Percentiles rank a stretch among this genome's conserved stretches.
These are phyloP conservation scores for Pentamera pediparva DNA, from an alignment of 53 echinoderm and acorn worm genomes.

Conservation along the genomic window DNA sequence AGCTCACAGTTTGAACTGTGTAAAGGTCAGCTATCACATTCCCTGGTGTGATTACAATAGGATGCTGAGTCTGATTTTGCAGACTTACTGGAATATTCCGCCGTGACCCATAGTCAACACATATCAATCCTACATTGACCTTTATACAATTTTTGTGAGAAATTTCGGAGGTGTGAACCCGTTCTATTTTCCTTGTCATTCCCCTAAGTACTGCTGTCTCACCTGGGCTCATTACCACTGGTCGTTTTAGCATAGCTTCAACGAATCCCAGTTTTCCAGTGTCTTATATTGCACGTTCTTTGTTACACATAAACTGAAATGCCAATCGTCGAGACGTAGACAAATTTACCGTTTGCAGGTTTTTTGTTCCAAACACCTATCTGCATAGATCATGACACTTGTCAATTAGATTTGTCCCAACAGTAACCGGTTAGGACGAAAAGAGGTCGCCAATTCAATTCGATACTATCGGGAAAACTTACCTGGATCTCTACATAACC, in stretches of 20 bases:
- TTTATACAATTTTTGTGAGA: too few species aligned
- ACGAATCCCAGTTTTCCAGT: neutral
- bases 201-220: neutral
- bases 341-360: neutral
- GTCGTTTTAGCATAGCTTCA: neutral
- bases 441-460: too few species aligned
- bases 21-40: neutral
- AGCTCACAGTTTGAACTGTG: neutral
- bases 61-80: neutral
- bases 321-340: neutral
- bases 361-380: neutral
- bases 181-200: neutral
- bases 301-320: neutral
- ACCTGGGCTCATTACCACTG: neutral
- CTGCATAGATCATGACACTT: neutral
- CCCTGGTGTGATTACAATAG: neutral
- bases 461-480: neutral
- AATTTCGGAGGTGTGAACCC: neutral
- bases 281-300: neutral
- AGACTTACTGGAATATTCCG: neutral
- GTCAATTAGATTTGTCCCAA: slow-evolving; percentile 3
- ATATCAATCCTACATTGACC: too few species aligned
- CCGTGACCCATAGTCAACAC: too few species aligned
- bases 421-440: neutral
- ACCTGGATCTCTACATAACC: slow-evolving; percentile 15